phyloP scores from a whole-genome alignment of 1,140 invertebrate species.

The Cheumatopsyche charites region DNA sequence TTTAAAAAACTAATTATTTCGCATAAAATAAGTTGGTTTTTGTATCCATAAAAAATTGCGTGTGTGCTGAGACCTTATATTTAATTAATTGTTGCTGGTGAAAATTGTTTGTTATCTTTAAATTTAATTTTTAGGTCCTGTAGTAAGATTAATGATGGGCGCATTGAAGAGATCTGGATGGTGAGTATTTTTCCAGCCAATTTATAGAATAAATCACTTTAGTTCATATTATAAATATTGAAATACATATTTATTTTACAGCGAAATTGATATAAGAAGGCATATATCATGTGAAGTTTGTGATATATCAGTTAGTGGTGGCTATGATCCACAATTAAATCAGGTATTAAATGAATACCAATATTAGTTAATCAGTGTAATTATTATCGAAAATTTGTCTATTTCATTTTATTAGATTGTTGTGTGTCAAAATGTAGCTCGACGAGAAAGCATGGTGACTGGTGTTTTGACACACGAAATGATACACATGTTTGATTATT shows the following conservation, averaged over 20 bases:
- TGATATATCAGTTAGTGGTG: constrained; percentile 80
- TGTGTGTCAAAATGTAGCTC: constrained; percentile 86
- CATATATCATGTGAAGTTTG: constrained; percentile 94
- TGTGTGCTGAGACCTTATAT: too few relatives aligned
- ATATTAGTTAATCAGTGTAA: background rate
- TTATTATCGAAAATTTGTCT: background rate
- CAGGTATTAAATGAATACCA: constrained; percentile 64
- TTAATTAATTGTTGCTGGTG: too few relatives aligned
- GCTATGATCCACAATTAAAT: constrained; percentile 88
- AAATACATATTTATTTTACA: constrained; percentile 54
- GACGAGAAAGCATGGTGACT: constrained; percentile 69
- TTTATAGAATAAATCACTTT: constrained; percentile 37
- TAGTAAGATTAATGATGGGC: constrained; percentile 83
- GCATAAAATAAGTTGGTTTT: too few relatives aligned
- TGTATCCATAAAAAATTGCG: too few relatives aligned
- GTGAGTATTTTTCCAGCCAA: constrained; percentile 66
- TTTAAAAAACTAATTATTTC: too few relatives aligned
- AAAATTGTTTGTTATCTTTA: too few relatives aligned
- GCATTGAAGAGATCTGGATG: constrained; percentile 87
- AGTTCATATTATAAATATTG: background rate
- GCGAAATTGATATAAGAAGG: constrained; percentile 79
- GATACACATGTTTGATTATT: constrained; percentile 97
- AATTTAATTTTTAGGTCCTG: constrained; percentile 66
- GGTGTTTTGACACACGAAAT: constrained; percentile 89
- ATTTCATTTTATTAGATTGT: constrained; percentile 72